Evolutionary conservation across 2,888 invertebrate genomes (phyloP), one percentile per base, ranked within the genome.

Genomic region (Drosophila mayaguana): DNA sequence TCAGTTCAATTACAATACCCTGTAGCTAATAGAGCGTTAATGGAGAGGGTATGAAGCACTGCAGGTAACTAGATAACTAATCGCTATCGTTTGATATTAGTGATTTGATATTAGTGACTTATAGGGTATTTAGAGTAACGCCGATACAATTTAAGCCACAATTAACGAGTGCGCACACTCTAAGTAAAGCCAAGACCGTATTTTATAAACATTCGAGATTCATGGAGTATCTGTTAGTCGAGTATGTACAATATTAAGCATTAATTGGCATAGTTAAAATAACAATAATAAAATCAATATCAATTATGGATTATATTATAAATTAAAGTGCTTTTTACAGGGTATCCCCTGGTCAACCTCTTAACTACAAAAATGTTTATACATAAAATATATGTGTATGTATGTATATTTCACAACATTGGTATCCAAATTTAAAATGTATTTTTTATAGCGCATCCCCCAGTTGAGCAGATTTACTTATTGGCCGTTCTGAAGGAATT

Each of bases 1-100:
- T n/a, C n/a, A n/a, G n/a, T 59, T 60, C 59, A 61, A 18, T 36
- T 51, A 25, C 12, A 14, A 66, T 55, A 34, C 65, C 68, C 68
- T 40, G 32, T n/a, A 25, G 1, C 22, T 9, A 38, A 9, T n/a
- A 38, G 8, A 20, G 8, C 16, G n/a, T 51, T n/a, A 3, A 48
- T n/a, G 1, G 11, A 9, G 20, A 6, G 18, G 18, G 20, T 20
- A 5, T n/a, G 9, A 14, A 7, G 36, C 36, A 38, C 16, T 36
- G 36, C 12, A 34, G 12, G 12, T 3, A 34, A 11, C 3, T 36
- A 36, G 14, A 4, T 36, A 36, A 36, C 12, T 12, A 14, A 12
- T 11, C 12, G 11, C 12, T 3, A 34, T 20, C 18, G 20, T 11
- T n/a, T 28, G 7, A 28, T 28, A 7, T 7, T 6, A 28, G 6